Base-by-base conservation (phyloP, 2,113 vertebrate species). In the Phoenicopterus ruber region DNA sequence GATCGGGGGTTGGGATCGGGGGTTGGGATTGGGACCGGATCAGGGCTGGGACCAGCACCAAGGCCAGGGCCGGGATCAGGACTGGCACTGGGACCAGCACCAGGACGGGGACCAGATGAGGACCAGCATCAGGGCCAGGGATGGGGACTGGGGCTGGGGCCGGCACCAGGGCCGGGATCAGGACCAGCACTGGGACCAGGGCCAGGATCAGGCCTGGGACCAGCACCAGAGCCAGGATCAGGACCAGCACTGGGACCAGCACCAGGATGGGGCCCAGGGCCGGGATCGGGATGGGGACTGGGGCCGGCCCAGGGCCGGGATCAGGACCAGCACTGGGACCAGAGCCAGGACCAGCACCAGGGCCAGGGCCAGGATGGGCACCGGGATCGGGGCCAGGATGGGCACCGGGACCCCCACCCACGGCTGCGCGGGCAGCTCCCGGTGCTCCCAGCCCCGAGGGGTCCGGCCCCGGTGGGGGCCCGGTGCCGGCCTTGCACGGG, bases 61-160 rank as follows among this genome's bases (percentile, higher is more conserved):
- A n/a, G n/a, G n/a, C 1, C 6, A 17, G 34, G 8, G 2, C 10
- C 1, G 0, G 25, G 32, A 26, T 17, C 7, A n/a, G 36, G 6
- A 18, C 17, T 5, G 22, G 47, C 47, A 47, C 47, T 47, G n/a
- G 47, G 47, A 32, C 20, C 38, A 66, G 62, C 7, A 12, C 24
- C 7, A 17, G 42, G 42, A n/a, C 42, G 13, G 42, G 42, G 42
- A 13, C 42, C 10, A 13, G 42, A 42, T 42, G 10, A 13, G 46
- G n/a, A 47, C 11, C 21, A 22, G 25, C 10, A 42, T 10, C 26
- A 40, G 17, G 17, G 13, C 8, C 24, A 36, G 19, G 6, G 24
- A n/a, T n/a, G n/a, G 10, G 17, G 47, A 31, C 22, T 11, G 8
- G 34, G 9, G 9, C 16, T 36, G 34, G n/a, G 59, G 7, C 31